Base-by-base conservation (phyloP, 2,888 invertebrate species). In the Scaptomyza parva region DNA sequence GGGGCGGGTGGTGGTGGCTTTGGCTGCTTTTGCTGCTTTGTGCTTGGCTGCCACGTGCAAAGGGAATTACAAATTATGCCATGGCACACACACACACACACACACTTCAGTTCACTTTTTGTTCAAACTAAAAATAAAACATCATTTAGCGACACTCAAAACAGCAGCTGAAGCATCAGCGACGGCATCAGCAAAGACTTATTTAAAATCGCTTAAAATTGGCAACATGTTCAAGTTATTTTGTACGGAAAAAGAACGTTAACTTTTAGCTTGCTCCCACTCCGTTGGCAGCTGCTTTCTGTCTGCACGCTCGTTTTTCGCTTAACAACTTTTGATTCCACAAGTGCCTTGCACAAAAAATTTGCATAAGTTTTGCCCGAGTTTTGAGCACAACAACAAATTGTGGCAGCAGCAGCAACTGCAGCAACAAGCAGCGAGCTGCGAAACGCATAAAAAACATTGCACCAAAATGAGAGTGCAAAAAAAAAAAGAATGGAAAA, bases 161-260 rank as follows among this genome's bases (percentile, higher is more conserved):
- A n/a, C 30, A 30, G 14, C 30, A 41, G 20, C 53, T 9, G 28
- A 9, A 40, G 24, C 39, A 37, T 12, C 22, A 53, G 18, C 53
- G 51, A 6, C 47, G 39, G 9, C 26, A 39, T 24, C 28, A 33
- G 17, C 35, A 39, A 39, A 22, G 51, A 72, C 66, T 68, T 86
- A 77, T 86, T 84, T 76, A 80, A 81, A 80, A 80, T 69, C 81
- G 81, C 78, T 86, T 77, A 66, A 85, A 87, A 87, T 74, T 81
- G 82, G 65, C 75, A 87, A 71, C 69, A 87, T 64, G 69, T 40
- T 71, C 40, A 61, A 80, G 65, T 60, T 73, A 55, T 50, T 18
- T 8, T 8, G 22, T 17, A 26, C 39, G 17, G 50, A n/a, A n/a
- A 26, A 43, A 20, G 50, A n/a, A n/a, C 24, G 9, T 35, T 51